Evolutionary conservation across 2,113 vertebrate species (phyloP), one percentile per base, ranked within the genome.

Genomic region (Callionymus lyra): DNA sequence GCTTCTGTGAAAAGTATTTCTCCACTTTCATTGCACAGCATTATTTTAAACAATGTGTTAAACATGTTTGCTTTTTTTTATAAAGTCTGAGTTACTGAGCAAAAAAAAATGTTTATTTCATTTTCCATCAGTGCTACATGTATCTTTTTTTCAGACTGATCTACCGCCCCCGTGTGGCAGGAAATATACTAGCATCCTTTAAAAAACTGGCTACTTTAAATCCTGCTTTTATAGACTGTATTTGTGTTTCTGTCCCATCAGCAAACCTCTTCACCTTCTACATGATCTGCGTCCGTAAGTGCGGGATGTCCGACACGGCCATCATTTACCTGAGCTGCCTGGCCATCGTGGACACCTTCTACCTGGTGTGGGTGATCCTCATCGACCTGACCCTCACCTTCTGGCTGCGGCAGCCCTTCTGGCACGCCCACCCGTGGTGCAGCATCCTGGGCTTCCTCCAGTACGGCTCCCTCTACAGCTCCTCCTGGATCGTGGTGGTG

Each of bases 211-310:
- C n/a, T n/a, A n/a, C n/a, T n/a, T n/a, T n/a, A n/a, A 32, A 32
- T 38, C 6, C 8, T 14, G 12, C 12, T 11, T 40, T 9, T 10
- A 42, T 31, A 35, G 6, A 6, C 8, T 8, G 21, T 6, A 13
- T 27, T 16, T 38, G 1, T 45, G 19, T 46, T 31, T 37, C 36
- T 47, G 41, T 38, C 21, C 37, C 38, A 34, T 13, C 56, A 88
- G 85, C 76, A 3, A 88, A 87, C 64, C 76, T 88, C 50, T 84
- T 88, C 67, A 88, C 85, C 0, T 84, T 85, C 57, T 85, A 84
- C 40, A 82, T 86, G 73, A 77, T 88, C 56, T 63, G 75, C 48
- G 80, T 82, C 48, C 79, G 72, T 21, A 76, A 77, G n/a, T 87
- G 85, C 10, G 82, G 82, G 39, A 86, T 88, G 85, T 86, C 85